Evolutionary conservation across 2,113 vertebrate species (phyloP).

Genomic region (Petrocephalus zakoni): DNA sequence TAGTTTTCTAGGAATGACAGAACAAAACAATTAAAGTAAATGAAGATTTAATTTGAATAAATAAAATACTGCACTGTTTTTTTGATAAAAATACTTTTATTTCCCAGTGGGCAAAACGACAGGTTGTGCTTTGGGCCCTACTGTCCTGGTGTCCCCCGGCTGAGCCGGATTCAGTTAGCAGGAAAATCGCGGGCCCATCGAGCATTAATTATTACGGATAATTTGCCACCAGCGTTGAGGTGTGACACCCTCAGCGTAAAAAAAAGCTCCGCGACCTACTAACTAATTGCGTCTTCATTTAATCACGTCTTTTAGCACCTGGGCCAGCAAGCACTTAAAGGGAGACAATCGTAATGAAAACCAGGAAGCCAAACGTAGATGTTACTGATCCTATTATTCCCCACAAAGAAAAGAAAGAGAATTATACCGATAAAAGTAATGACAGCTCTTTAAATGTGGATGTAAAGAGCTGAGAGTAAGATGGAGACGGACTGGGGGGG

Average conservation of each 20-base stretch:
- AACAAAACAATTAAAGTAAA: conserved; percentile 17
- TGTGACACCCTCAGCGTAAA: neutral
- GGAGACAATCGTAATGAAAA: neutral
- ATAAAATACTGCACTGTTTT: neutral
- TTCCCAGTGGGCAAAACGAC: neutral
- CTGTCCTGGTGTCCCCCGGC: neutral
- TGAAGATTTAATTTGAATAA: conserved; percentile 14
- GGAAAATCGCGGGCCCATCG: neutral
- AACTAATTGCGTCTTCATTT: neutral
- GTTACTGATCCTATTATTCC: neutral
- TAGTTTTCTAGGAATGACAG: neutral
- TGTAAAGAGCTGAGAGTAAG: neutral
- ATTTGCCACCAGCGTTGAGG: neutral
- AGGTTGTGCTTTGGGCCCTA: neutral
- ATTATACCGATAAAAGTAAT: neutral
- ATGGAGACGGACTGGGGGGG: neutral
- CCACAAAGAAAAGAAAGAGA: neutral
- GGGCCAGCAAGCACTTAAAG: no score
- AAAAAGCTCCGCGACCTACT: neutral
- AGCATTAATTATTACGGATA: conserved; percentile 17
- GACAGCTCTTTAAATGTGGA: neutral
- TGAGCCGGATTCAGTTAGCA: conserved; percentile 5
- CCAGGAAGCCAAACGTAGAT: neutral
- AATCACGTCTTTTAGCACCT: neutral
- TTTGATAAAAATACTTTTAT: conserved; percentile 5